These are phyloP conservation scores for Tenthredo livida DNA, from an alignment of 2,888 invertebrate species.

Conservation along the genomic window DNA sequence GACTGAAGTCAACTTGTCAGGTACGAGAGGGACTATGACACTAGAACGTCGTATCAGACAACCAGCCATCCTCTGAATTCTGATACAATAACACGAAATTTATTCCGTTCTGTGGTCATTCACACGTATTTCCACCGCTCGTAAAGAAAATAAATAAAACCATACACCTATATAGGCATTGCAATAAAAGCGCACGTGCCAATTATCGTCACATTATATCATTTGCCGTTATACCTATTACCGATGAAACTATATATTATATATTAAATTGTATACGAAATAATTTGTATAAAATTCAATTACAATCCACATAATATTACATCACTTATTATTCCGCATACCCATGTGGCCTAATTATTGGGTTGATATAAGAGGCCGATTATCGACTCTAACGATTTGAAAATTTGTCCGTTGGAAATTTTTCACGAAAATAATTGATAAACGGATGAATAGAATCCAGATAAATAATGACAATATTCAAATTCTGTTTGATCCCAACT, in stretches of 20 bases:
- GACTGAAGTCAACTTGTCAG: constrained; percentile 55
- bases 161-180: not conserved
- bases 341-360: not conserved
- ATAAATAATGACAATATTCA: not conserved
- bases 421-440: not conserved
- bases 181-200: not conserved
- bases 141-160: not conserved
- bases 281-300: not conserved
- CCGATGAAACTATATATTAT: not conserved
- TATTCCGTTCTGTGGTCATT: constrained; percentile 40
- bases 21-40: constrained; percentile 54
- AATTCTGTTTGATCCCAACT: not conserved
- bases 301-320: not conserved
- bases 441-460: not conserved
- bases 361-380: not conserved
- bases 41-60: not conserved
- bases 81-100: not conserved
- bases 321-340: not conserved
- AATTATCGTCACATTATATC: not conserved
- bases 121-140: constrained; percentile 38
- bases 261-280: not conserved
- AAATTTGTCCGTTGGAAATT: not conserved
- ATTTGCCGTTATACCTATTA: not conserved
- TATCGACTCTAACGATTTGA: not conserved
- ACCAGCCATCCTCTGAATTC: not conserved